A percentile compares a stretch with the other conserved stretches of the same genome.
These are phyloP conservation scores for Pteropus rufus DNA, from an alignment of 2,797 vertebrate species.

Conservation along the genomic window DNA sequence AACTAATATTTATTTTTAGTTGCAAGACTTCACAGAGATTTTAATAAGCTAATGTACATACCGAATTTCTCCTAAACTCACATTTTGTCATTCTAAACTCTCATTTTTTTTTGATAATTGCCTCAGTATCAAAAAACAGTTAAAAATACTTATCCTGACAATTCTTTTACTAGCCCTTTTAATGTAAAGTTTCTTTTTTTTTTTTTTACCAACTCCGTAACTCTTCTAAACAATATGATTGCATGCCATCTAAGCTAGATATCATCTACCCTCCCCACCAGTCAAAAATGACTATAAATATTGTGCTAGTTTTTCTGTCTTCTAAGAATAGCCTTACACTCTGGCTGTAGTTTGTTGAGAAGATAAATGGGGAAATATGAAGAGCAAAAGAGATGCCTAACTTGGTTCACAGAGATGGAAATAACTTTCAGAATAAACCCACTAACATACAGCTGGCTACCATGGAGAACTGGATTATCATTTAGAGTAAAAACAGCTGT, in stretches of 20 bases:
- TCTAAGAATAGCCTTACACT: background rate
- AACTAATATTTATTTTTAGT: constrained; percentile 3
- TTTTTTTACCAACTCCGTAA: background rate
- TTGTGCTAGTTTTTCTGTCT: background rate
- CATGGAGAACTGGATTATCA: background rate
- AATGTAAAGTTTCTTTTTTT: background rate
- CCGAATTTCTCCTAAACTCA: background rate
- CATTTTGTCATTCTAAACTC: background rate
- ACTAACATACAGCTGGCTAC: background rate
- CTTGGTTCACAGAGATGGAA: background rate
- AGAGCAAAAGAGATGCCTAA: background rate
- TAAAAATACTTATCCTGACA: background rate
- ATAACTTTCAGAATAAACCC: background rate
- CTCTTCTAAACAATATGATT: background rate
- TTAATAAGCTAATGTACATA: background rate
- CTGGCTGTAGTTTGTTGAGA: background rate
- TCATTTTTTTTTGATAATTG: background rate
- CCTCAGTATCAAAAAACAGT: background rate
- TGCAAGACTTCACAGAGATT: background rate
- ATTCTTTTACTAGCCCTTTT: background rate
- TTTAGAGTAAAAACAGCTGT: background rate
- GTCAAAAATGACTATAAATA: background rate
- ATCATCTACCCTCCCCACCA: background rate
- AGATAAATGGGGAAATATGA: background rate
- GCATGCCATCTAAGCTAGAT: background rate